phyloP scores from a whole-genome alignment of 2,888 invertebrate species.

The Alloscopus bannaensis region DNA sequence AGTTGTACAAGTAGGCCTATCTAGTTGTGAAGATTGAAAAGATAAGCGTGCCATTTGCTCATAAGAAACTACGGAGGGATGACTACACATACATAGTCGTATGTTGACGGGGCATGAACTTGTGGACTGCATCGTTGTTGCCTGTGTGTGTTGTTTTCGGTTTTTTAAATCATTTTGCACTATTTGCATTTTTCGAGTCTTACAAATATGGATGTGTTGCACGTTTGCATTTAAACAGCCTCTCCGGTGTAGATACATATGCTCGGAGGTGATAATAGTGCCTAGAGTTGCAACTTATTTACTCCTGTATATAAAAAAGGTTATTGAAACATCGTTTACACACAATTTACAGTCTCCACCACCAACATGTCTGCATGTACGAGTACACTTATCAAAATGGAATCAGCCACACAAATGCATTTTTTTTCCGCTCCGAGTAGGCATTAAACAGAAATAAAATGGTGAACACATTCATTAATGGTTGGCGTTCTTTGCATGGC shows the following conservation, averaged over 20 bases:
- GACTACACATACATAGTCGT: no score
- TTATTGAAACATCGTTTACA: constrained; percentile 17
- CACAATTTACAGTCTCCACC: neutral
- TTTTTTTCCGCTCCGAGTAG: no score
- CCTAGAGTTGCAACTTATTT: neutral
- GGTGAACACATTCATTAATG: constrained; percentile 4
- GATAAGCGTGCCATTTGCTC: constrained; percentile 22
- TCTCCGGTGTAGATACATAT: neutral
- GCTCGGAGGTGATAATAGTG: neutral
- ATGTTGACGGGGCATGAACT: no score
- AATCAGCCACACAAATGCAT: neutral
- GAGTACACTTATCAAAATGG: neutral
- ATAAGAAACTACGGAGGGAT: neutral
- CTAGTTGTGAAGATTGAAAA: neutral
- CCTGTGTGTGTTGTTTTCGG: neutral
- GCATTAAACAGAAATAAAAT: constrained; percentile 15
- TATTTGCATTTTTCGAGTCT: constrained; percentile 3
- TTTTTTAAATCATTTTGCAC: neutral
- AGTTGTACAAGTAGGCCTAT: no score
- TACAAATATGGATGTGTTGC: constrained; percentile 14
- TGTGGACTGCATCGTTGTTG: no score
- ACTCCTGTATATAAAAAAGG: constrained; percentile 1
- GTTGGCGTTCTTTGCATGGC: constrained; percentile 3
- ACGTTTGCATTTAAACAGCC: neutral
- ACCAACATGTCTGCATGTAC: neutral